Conservation (phyloP, 2,888 invertebrate genomes). For the Alsophila aescularia region DNA sequence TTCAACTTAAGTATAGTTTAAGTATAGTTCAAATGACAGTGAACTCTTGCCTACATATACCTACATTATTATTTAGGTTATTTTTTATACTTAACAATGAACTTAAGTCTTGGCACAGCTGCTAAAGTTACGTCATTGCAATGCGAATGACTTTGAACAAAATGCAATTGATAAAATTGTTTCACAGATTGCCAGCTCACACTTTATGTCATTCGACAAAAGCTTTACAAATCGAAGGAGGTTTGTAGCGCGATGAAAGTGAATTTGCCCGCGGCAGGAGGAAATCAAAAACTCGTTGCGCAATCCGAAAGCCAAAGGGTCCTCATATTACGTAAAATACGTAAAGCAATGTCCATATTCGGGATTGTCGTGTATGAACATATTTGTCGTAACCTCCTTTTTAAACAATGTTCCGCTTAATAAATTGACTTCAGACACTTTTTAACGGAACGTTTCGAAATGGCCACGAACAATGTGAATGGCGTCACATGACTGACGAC, state of each 20-base stretch:
- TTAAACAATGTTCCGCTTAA: slow-evolving; percentile 18
- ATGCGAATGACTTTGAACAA: slow-evolving; percentile 8
- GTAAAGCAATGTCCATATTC: slow-evolving; percentile 49
- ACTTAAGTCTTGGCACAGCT: not conserved
- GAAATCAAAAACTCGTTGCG: slow-evolving; percentile 73
- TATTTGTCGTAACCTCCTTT: slow-evolving; percentile 14
- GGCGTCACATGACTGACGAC: slow-evolving; percentile 16
- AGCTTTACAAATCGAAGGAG: slow-evolving; percentile 12
- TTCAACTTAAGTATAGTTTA: too few relatives aligned
- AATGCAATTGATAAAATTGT: slow-evolving; percentile 25
- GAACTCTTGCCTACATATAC: too few relatives aligned
- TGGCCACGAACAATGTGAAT: slow-evolving; percentile 12
- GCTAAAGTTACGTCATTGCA: slow-evolving; percentile 12
- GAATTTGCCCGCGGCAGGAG: slow-evolving; percentile 64
- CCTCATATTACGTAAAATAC: slow-evolving; percentile 68
- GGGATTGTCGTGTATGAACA: slow-evolving; percentile 39
- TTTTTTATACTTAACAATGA: not conserved
- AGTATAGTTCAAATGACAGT: too few relatives aligned
- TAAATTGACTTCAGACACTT: slow-evolving; percentile 10
- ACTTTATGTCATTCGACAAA: slow-evolving; percentile 30
- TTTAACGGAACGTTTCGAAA: slow-evolving; percentile 19
- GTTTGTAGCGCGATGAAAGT: slow-evolving; percentile 57
- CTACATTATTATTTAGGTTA: too few relatives aligned
- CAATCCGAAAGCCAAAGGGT: slow-evolving; percentile 69
- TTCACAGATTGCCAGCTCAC: slow-evolving; percentile 20